Evolutionary conservation across 2,888 invertebrate species (phyloP).

Genomic region (Gnatocerus cornutus): DNA sequence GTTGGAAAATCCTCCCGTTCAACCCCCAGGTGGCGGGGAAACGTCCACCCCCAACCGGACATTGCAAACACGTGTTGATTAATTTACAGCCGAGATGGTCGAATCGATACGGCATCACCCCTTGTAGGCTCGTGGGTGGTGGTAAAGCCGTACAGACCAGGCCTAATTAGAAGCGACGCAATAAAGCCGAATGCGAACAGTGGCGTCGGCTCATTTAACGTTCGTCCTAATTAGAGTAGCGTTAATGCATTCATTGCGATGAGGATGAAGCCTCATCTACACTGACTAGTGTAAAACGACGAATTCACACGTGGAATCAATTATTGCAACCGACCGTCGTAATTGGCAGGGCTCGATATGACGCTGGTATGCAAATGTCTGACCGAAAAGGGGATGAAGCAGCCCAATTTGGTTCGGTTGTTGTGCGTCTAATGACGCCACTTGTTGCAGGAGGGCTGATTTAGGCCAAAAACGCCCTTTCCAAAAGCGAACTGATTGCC

Average conservation of each 20-base stretch:
- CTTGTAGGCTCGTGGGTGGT: slow-evolving; percentile 14
- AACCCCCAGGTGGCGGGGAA: background rate
- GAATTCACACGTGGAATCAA: slow-evolving; percentile 55
- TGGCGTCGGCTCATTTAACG: slow-evolving; percentile 52
- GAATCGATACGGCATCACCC: slow-evolving; percentile 32
- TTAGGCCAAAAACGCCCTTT: slow-evolving; percentile 6
- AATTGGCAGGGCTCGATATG: slow-evolving; percentile 54
- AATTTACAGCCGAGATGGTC: slow-evolving; percentile 37
- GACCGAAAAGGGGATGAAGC: slow-evolving; percentile 31
- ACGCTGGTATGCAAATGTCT: slow-evolving; percentile 55
- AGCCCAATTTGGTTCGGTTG: slow-evolving; percentile 60
- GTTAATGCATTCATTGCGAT: slow-evolving; percentile 54
- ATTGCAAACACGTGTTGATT: slow-evolving; percentile 43
- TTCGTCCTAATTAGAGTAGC: slow-evolving; percentile 54
- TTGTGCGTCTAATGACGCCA: slow-evolving; percentile 61
- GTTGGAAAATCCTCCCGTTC: background rate
- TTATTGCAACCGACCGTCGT: slow-evolving; percentile 51
- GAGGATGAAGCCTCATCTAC: slow-evolving; percentile 41
- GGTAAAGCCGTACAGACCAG: slow-evolving; percentile 18
- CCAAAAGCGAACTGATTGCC: background rate
- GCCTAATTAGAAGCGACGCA: slow-evolving; percentile 57
- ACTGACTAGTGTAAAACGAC: slow-evolving; percentile 49
- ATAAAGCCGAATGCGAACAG: slow-evolving; percentile 43
- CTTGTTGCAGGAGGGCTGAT: slow-evolving; percentile 58
- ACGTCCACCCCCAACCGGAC: slow-evolving; percentile 8